phyloP scores from a whole-genome alignment of 2,797 vertebrate species.

The Coreius guichenoti region DNA sequence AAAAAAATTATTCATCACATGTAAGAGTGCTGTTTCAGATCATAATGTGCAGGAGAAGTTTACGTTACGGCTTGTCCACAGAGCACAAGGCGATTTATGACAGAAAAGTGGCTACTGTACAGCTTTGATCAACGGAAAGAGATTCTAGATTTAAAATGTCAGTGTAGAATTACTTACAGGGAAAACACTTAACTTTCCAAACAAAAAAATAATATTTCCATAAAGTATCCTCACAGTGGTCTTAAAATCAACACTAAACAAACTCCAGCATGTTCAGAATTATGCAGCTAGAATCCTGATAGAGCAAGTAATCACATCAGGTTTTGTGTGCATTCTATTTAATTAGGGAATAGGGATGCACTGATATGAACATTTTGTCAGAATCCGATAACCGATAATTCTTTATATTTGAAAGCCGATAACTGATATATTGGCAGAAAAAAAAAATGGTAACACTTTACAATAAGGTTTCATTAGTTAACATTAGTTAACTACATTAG shows the following conservation, averaged over 20 bases:
- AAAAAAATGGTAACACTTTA: too few species aligned
- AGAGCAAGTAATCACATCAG: not conserved
- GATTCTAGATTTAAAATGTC: constrained; percentile 29
- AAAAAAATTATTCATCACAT: constrained; percentile 65
- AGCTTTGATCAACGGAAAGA: constrained; percentile 49
- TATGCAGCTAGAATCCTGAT: not conserved
- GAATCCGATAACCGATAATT: too few species aligned
- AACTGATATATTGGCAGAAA: too few species aligned
- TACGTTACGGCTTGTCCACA: constrained; percentile 42
- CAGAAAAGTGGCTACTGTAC: constrained; percentile 56
- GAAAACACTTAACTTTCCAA: constrained; percentile 9
- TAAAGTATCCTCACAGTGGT: not conserved
- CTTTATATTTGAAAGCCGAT: too few species aligned
- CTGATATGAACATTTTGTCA: too few species aligned
- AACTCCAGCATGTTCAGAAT: not conserved
- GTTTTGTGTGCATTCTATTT: not conserved
- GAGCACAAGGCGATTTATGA: constrained; percentile 36
- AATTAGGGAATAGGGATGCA: too few species aligned
- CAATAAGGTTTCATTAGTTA: too few species aligned
- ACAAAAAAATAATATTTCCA: not conserved
- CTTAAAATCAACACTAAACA: not conserved
- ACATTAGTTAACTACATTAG: too few species aligned
- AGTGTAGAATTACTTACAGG: constrained; percentile 1
- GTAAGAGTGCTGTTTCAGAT: constrained; percentile 36
- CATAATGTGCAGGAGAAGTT: constrained; percentile 58